Evolutionary conservation across 2,113 vertebrate genomes (phyloP).

Genomic region (Cavia aperea): DNA sequence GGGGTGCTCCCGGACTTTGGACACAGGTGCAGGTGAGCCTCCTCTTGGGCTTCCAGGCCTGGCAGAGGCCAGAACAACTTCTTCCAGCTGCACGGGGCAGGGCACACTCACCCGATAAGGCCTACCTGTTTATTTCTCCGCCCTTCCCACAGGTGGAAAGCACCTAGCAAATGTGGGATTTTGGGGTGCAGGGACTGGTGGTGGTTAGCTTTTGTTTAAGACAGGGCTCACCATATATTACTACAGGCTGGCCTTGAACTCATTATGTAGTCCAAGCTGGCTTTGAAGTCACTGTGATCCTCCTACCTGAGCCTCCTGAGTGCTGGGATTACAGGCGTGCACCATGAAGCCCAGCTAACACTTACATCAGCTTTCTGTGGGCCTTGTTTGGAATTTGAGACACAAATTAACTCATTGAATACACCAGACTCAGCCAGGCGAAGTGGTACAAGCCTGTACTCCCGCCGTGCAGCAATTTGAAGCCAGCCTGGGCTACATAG

Average conservation of each 20-base stretch:
- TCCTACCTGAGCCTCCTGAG: background rate
- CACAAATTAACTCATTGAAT: background rate
- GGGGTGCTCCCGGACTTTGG: slow-evolving; percentile 59
- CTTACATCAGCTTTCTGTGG: background rate
- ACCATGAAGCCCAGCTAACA: background rate
- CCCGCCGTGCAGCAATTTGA: background rate
- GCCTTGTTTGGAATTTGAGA: background rate
- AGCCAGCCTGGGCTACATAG: background rate
- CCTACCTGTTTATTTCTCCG: background rate
- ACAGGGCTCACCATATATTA: background rate
- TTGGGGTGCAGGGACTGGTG: background rate
- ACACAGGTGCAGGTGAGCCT: slow-evolving; percentile 42
- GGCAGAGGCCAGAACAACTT: background rate
- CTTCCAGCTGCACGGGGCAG: background rate
- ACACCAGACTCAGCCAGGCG: background rate
- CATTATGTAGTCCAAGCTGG: background rate
- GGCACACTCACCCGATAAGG: background rate
- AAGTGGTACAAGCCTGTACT: background rate
- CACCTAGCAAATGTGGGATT: background rate
- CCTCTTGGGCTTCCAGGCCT: background rate
- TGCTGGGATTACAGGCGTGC: background rate
- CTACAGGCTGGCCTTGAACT: background rate
- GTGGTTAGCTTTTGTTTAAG: background rate
- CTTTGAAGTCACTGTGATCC: background rate
- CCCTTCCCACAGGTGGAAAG: background rate